These are phyloP conservation scores for Acanthopagrus latus DNA, from an alignment of 2,797 vertebrate species.

Conservation along the genomic window DNA sequence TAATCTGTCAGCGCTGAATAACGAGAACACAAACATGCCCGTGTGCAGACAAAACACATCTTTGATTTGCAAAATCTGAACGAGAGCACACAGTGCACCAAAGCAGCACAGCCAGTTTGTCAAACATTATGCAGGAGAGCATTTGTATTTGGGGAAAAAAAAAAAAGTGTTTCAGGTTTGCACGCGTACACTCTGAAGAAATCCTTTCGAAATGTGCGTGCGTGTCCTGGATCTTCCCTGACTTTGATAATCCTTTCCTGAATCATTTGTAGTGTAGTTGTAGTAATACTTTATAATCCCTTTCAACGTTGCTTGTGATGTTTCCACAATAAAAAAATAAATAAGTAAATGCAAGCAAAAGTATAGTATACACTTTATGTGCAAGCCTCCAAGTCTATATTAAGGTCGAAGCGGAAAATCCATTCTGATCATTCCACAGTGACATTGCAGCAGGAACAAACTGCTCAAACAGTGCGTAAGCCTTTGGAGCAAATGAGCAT, in stretches of 20 bases:
- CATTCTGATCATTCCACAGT: conserved; percentile 27
- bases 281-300: conserved; percentile 66
- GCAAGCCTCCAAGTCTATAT: conserved; percentile 12
- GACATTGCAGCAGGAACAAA: conserved; percentile 20
- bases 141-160: conserved; percentile 28
- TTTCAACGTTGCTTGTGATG: conserved; percentile 38
- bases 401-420: conserved; percentile 12
- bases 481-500: conserved; percentile 28
- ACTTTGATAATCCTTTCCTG: conserved; percentile 62
- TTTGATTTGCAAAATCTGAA: conserved; percentile 46
- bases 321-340: conserved; percentile 34
- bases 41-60: conserved; percentile 22
- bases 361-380: neutral
- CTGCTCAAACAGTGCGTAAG: conserved; percentile 23
- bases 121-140: conserved; percentile 24
- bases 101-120: conserved; percentile 31
- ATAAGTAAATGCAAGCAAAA: conserved; percentile 31
- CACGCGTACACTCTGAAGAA: conserved; percentile 50
- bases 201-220: conserved; percentile 46
- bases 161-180: conserved; percentile 45
- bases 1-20: conserved; percentile 36
- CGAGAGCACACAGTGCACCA: neutral
- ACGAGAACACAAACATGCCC: conserved; percentile 14
- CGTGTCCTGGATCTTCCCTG: conserved; percentile 36
- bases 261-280: conserved; percentile 52